Conservation (phyloP, 2,797 vertebrate species). For the Pangasius larnaudii region DNA sequence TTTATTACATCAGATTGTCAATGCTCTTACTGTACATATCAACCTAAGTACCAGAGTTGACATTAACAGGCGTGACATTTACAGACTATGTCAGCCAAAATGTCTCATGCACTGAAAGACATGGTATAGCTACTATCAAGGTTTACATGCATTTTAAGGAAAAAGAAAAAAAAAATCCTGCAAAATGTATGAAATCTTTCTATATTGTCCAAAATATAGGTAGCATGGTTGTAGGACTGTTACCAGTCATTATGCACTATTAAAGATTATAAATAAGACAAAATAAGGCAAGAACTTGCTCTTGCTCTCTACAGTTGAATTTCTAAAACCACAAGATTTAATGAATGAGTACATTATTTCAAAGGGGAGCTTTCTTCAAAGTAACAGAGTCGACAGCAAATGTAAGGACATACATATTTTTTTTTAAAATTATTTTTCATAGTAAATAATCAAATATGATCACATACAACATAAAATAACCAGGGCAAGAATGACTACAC, state of each 20-base stretch:
- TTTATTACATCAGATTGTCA: not conserved
- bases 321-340: not conserved
- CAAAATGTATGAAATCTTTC: not conserved
- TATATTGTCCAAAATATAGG: not conserved
- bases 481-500: not conserved
- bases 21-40: not conserved
- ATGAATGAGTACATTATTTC: not conserved
- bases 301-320: not conserved
- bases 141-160: not conserved
- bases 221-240: not conserved
- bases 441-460: not conserved
- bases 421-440: not conserved
- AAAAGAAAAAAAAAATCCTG: not conserved
- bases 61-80: not conserved
- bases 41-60: not conserved
- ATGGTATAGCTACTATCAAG: not conserved
- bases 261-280: not conserved
- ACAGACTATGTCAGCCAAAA: not conserved
- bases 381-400: not conserved
- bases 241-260: not conserved
- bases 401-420: not conserved
- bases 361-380: not conserved
- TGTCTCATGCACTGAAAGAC: not conserved
- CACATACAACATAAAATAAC: not conserved
- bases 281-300: not conserved